These are phyloP conservation scores for Eidolon dupreanum DNA, from an alignment of 2,797 vertebrate genomes.

Conservation along the genomic window DNA sequence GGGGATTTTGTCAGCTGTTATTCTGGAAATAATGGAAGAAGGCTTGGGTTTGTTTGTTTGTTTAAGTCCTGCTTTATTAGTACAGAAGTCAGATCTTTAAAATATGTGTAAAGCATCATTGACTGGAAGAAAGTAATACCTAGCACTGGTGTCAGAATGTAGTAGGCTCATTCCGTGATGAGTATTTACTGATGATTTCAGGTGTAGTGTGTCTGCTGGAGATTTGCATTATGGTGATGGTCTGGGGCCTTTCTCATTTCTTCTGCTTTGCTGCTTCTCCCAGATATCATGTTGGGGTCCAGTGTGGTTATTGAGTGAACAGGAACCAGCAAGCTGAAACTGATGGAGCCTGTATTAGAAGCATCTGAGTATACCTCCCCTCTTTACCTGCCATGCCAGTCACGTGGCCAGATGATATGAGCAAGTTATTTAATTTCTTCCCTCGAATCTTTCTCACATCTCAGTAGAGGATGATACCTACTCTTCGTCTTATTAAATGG, in stretches of 20 bases:
- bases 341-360: background rate
- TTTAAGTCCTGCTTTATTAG: background rate
- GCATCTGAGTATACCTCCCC: background rate
- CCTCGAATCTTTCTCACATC: background rate
- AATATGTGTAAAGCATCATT: background rate
- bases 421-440: background rate
- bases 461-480: background rate
- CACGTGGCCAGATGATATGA: background rate
- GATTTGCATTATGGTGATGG: no score
- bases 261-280: background rate
- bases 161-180: background rate
- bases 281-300: background rate
- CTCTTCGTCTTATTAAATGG: background rate
- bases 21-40: background rate
- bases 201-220: background rate
- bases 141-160: accelerated
- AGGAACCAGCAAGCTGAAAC: background rate
- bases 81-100: background rate
- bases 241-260: background rate
- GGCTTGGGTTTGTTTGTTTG: background rate
- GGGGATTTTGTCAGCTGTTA: background rate
- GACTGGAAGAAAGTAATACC: background rate
- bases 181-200: background rate
- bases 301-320: background rate
- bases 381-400: background rate